A percentile compares a stretch with the other conserved stretches of the same genome.
phyloP scores from a whole-genome alignment of 2,113 vertebrate species.

The Otis tarda region DNA sequence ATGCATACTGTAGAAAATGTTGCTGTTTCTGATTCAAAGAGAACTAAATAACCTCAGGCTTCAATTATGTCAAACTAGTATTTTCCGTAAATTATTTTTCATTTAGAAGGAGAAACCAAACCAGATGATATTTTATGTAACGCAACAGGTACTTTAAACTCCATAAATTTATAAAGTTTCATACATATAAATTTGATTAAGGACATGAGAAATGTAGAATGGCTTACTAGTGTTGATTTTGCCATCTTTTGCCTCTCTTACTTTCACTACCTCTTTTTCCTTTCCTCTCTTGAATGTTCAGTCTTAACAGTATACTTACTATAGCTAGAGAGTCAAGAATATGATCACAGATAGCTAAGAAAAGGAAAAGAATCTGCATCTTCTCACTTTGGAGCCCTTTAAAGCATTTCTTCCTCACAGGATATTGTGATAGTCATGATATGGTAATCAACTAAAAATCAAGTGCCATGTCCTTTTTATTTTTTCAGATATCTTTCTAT shows the following conservation, averaged over 20 bases:
- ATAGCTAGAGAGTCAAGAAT: not conserved
- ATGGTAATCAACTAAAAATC: not conserved
- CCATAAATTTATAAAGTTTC: not conserved
- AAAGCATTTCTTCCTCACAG: not conserved
- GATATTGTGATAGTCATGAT: not conserved
- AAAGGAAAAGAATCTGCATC: not conserved
- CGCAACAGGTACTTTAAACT: not conserved
- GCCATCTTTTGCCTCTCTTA: not conserved
- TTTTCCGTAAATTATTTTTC: rapidly evolving
- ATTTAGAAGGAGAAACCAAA: not conserved
- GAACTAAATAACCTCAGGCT: not conserved
- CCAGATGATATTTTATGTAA: not conserved
- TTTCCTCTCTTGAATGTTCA: not conserved
- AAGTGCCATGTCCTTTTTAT: not conserved
- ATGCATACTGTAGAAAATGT: not conserved
- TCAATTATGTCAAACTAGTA: not conserved
- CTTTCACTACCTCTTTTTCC: not conserved
- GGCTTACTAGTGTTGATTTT: not conserved
- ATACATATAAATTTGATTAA: not conserved
- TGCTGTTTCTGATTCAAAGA: not conserved
- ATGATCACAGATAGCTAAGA: not conserved
- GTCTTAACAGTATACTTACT: not conserved
- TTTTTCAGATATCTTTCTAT: not conserved
- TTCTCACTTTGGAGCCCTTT: not conserved
- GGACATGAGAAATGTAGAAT: not conserved